Conservation (phyloP, 1,140 invertebrate genomes). For the Drosophila arizonae region DNA sequence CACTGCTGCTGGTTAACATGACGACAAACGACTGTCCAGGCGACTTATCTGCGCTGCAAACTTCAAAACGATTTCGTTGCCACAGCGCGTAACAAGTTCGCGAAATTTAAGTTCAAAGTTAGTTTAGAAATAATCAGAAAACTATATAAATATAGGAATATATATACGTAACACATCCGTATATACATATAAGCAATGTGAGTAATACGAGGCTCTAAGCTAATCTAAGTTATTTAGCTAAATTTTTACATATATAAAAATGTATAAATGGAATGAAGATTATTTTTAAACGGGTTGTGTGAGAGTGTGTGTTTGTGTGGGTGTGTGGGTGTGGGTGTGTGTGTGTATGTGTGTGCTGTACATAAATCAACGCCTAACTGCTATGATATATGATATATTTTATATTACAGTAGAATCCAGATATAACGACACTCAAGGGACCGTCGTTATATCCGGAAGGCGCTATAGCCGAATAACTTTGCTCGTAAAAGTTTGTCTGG, state of each 20-base stretch:
- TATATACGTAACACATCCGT: neutral
- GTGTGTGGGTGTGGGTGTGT: neutral
- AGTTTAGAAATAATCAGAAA: neutral
- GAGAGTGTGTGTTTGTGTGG: neutral
- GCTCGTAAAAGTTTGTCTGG: no score
- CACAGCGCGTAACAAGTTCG: slow-evolving; percentile 36
- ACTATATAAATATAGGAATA: neutral
- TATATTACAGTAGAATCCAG: no score
- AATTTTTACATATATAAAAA: neutral
- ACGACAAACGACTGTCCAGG: neutral
- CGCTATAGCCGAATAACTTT: no score
- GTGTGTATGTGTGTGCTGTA: neutral
- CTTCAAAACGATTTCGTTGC: slow-evolving; percentile 27
- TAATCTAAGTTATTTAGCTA: neutral
- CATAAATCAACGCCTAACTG: no score
- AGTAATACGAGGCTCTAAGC: neutral
- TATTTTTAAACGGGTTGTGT: neutral
- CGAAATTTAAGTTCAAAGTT: neutral
- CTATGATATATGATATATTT: no score
- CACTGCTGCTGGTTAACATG: neutral
- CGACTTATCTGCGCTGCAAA: neutral
- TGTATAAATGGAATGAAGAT: neutral
- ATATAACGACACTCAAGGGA: no score
- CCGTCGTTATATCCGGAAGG: no score
- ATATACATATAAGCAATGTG: neutral